Conservation (phyloP, 2,797 vertebrate species). For the Galago senegalensis region DNA sequence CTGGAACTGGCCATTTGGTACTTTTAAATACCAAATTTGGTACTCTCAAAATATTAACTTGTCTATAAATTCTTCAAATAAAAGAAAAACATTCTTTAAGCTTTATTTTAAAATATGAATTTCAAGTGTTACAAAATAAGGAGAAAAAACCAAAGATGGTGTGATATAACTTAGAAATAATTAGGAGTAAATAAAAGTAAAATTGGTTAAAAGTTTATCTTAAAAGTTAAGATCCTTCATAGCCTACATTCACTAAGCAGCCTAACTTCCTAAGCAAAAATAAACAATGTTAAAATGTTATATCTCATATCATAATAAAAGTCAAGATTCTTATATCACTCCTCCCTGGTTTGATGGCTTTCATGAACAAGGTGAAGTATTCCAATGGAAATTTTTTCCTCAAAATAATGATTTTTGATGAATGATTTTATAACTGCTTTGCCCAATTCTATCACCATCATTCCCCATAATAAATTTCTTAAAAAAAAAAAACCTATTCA, state of each 20-base stretch:
- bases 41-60: conserved; percentile 17
- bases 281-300: conserved; percentile 18
- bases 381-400: not conserved
- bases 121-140: conserved; percentile 13
- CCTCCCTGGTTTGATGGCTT: conserved; percentile 16
- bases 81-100: not conserved
- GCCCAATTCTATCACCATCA: not conserved
- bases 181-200: conserved; percentile 49
- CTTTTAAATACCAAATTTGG: not conserved
- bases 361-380: conserved; percentile 40
- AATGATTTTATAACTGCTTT: not conserved
- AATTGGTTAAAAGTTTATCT: not conserved
- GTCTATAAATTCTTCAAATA: not conserved
- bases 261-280: conserved; percentile 46
- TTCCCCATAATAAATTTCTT: not conserved
- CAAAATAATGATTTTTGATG: conserved; percentile 10
- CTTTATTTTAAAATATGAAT: conserved; percentile 38
- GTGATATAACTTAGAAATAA: conserved; percentile 35
- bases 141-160: not conserved
- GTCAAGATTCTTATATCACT: not conserved
- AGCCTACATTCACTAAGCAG: not conserved
- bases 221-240: not conserved
- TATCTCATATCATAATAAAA: not conserved
- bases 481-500: not conserved
- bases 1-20: not conserved